Base-by-base conservation (phyloP, 2,113 vertebrate genomes). In the Sylvietta virens region DNA sequence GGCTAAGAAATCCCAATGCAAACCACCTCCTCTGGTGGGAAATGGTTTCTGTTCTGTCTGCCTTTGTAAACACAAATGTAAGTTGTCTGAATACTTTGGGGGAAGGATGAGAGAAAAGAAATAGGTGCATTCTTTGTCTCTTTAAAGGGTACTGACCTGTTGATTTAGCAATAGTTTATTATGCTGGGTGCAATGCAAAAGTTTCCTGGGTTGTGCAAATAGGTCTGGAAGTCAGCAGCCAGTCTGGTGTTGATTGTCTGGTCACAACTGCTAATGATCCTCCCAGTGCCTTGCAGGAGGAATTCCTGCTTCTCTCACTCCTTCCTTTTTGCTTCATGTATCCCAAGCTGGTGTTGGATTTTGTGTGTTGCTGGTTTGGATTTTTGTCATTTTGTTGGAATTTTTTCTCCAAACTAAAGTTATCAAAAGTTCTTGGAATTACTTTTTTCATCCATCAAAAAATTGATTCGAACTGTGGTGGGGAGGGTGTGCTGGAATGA, bases 51-150 rank as follows among this genome's bases (percentile, higher is more conserved):
- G 7, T 56, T 37, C 31, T 44, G 13, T 62, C 60, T 84, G 76
- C 13, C 22, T 86, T 54, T 26, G 17, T 56, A 64, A 81, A 45
- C 22, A 42, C 4, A 51, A 50, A 66, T 23, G 14, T 37, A 37
- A 74, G 35, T 33, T 35, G 13, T 67, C 79, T 47, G 15, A 20
- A 8, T 71, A 14, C 27, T 44, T 30, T 57, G 15, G 10, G 50
- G 31, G 15, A 88, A 90, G 17, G 6, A 2, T 37, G 44, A 51
- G 31, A 66, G 54, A 77, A 82, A 78, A 84, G 4, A 79, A n/a
- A 37, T 4, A 0, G 1, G 21, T 37, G 42, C 5, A 0, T 35
- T 33, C 37, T 56, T 23, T 15, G 5, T 53, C 20, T 42, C 22
- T 86, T n/a, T 62, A 53, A 66, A 50, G 27, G 6, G 18, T 74